Base-by-base conservation (phyloP, 2,888 invertebrate species). In the Notodromas monacha region DNA sequence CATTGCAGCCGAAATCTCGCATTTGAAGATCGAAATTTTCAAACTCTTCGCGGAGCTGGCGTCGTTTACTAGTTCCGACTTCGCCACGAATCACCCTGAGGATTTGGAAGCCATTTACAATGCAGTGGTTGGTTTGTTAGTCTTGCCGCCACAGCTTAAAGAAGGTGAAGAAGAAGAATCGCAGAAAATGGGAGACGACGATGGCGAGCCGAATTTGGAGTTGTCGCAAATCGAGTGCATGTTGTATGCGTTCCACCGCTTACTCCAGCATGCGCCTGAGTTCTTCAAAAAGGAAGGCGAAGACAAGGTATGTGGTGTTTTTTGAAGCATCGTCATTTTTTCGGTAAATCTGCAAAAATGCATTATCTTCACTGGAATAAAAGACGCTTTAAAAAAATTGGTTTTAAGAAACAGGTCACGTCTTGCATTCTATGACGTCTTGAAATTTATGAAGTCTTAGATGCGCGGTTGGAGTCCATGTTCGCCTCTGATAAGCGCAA, bases 171-270 rank as follows among this genome's bases (percentile, higher is more conserved):
- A 6, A 21, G n/a, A 21, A 8, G 21, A 21, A 21, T 6, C 6
- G 29, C 34, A 31, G 34, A 39, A 34, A 50, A 60, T 37, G 15
- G 38, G 15, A n/a, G 65, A 65, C 38, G 60, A 57, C 26, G 52
- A 38, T 16, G 48, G 64, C 28, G 61, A 66, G 36, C 77, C 79
- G n/a, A 68, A 72, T 35, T 60, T 86, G 30, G 68, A 84, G 46
- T 86, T 86, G 45, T 76, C 84, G 21, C 68, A 72, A 44, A 76
- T 86, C 2, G 89, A 89, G 53, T 79, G 79, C 54, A 58, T 84
- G 16, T 56, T 89, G 40, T 84, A 60, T 45, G 49, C 57, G 11
- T 58, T 64, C 39, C 63, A 65, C 42, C 68, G 70, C 32, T 46
- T 89, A 28, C 76, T 70, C 31, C 61, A 68, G 36, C 68, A 69